Base-by-base conservation (phyloP, 2,888 invertebrate genomes). In the Colletes collaris region DNA sequence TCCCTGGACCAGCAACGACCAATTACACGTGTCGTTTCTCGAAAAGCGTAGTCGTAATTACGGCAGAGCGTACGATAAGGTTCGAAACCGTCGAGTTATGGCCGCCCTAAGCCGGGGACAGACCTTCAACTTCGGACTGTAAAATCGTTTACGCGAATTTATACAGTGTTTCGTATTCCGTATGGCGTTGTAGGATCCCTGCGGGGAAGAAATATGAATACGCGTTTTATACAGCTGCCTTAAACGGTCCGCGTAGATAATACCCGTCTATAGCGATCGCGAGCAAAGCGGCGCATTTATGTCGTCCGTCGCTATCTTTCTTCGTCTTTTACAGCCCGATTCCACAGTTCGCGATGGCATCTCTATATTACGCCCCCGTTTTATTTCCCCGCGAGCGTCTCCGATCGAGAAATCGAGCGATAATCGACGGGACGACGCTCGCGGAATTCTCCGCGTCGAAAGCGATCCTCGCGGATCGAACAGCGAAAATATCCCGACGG, bases 101-200 rank as follows among this genome's bases (percentile, higher is more conserved):
- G 70, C 83, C 82, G 79, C 79, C 79, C 74, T 86, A 74, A 64
- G 46, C 52, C 74, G 64, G n/a, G 58, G 67, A 46, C 76, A 80
- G 75, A 79, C 84, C 85, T 87, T 88, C 85, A 89, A 86, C 85
- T 87, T 79, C 52, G 50, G 72, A 79, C 73, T 81, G 85, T 88
- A 88, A 90, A 89, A 87, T 73, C 85, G 87, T 90, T 90, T 87
- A 89, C 86, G 88, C 82, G 88, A 88, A 89, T 89, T 87, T 90
- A 88, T 88, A 89, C 86, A 84, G 81, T 81, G 83, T 86, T 86
- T 83, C 81, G 82, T 85, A 82, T 85, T 83, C 83, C 65, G 52
- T 40, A 64, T 10, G 16, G 50, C 19, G 27, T 27, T n/a, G 40
- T 4, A 4, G 40, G 8, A 11, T 50, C n/a, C 50, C 8, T 27